Evolutionary conservation across 1,140 invertebrate species (phyloP).

Genomic region (Hirudo medicinalis): DNA sequence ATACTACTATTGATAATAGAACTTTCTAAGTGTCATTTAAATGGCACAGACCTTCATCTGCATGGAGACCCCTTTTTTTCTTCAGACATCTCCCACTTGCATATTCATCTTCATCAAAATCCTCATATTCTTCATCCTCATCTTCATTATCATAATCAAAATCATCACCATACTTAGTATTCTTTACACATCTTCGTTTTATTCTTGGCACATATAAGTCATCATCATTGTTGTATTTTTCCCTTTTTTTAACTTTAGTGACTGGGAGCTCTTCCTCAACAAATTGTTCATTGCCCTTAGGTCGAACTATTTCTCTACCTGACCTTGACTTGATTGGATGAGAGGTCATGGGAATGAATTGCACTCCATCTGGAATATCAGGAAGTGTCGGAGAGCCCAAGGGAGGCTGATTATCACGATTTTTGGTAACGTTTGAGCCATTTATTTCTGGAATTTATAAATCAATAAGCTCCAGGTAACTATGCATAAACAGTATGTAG

Average conservation of each 20-base stretch:
- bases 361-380: too few species aligned
- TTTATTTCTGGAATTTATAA: too few species aligned
- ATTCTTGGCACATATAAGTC: neutral
- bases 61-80: neutral
- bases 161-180: conserved; percentile 5
- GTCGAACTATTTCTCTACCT: neutral
- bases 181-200: neutral
- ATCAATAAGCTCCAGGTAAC: too few species aligned
- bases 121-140: conserved; percentile 27
- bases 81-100: neutral
- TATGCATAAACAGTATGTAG: too few species aligned
- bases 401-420: too few species aligned
- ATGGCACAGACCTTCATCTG: neutral
- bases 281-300: conserved; percentile 1
- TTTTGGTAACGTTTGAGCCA: too few species aligned
- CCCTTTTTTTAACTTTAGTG: neutral
- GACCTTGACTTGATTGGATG: neutral
- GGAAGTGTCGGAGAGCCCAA: too few species aligned
- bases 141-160: conserved; percentile 26
- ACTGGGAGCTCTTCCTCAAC: neutral
- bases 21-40: neutral
- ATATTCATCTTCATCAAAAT: conserved; percentile 12
- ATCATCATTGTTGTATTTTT: neutral
- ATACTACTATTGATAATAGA: neutral
- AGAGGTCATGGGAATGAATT: too few species aligned